Evolutionary conservation across 2,888 invertebrate genomes (phyloP), one percentile per base, ranked within the genome.

Genomic region (Lasioglossum leucozonium): DNA sequence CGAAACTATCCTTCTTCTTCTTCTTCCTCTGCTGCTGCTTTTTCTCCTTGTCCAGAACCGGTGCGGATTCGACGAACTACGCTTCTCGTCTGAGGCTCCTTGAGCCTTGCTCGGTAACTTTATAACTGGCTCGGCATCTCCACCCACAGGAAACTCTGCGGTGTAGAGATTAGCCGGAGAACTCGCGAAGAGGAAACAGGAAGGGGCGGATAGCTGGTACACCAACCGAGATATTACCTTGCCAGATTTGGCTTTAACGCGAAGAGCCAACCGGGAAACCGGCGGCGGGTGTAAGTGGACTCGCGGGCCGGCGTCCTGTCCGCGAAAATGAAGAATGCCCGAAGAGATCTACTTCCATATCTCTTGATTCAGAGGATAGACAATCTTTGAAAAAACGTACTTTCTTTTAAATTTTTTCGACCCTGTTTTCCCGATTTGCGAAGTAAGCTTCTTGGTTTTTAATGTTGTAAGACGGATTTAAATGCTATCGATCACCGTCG

Each of bases 171-270:
- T 92, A 93, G 84, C 89, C 85, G 37, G 75, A 69, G 62, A 77
- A 80, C 85, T 79, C 81, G 83, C 79, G 81, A 79, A 86, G 87
- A 93, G 93, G 93, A 94, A 94, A 94, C 93, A 94, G 94, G 94
- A 94, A 94, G 93, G 93, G 94, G 94, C 93, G 93, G 93, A 89
- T 92, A 91, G 89, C 90, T 90, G 89, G 85, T 90, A 88, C 85
- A 74, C 75, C 81, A 82, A 89, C 91, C 90, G 90, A 91, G 93
- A 93, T 93, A 92, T 84, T 89, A 85, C 73, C 79, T 85, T 87
- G 65, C 58, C 83, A 82, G 82, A 79, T 74, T 87, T 88, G 85
- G 79, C 82, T 82, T 84, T 74, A 81, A 73, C 55, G 55, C 55
- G n/a, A 55, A 55, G 55, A 55, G 11, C 55, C 10, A n/a, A n/a